Evolutionary conservation across 2,113 vertebrate species (phyloP).

Genomic region (Anser brachyrhynchus): DNA sequence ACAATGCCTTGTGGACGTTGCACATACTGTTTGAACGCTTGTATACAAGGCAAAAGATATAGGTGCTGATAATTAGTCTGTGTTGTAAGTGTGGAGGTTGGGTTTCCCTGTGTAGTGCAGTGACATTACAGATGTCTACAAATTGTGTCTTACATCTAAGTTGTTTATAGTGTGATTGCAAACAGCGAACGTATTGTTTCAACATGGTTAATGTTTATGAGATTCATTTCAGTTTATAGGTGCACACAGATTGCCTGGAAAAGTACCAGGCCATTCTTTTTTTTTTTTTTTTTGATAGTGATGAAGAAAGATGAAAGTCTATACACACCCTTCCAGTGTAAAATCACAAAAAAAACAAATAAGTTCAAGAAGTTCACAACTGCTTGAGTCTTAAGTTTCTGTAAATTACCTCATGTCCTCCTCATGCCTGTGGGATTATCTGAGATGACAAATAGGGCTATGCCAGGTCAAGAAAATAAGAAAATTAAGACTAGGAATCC

Average conservation of each 20-base stretch:
- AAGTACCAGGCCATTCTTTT: conserved; percentile 21
- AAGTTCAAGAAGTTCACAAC: neutral
- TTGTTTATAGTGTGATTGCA: conserved; percentile 28
- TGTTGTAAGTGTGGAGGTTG: neutral
- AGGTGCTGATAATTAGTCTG: neutral
- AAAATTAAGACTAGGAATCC: neutral
- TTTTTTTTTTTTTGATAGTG: neutral
- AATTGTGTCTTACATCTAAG: conserved; percentile 47
- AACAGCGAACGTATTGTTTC: conserved; percentile 43
- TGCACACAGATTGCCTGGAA: conserved; percentile 43
- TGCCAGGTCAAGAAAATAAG: neutral
- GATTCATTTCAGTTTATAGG: conserved; percentile 56
- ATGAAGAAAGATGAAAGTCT: conserved; percentile 16
- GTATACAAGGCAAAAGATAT: neutral
- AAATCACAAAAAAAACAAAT: neutral
- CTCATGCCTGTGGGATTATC: neutral
- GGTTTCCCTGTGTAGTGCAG: neutral
- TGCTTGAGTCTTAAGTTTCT: neutral
- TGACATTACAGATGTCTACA: conserved; percentile 38
- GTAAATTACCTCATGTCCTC: neutral
- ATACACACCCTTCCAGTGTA: neutral
- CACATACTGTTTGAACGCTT: neutral
- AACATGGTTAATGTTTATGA: conserved; percentile 41
- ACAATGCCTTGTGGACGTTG: neutral
- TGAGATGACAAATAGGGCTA: neutral